Evolutionary conservation across 2,888 invertebrate genomes (phyloP).

Genomic region (Neoitamus cyanurus): DNA sequence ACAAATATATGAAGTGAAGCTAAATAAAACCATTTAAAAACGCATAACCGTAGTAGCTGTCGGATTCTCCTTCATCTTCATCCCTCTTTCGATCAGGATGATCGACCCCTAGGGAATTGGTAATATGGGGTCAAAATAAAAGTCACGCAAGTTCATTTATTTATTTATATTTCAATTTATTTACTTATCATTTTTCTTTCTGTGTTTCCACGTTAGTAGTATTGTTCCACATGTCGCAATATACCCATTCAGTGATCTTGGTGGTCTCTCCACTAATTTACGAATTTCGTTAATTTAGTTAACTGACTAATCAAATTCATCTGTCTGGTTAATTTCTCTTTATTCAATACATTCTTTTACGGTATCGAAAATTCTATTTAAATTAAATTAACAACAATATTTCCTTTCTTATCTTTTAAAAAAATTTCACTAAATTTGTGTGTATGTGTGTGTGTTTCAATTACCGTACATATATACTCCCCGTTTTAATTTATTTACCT

Average conservation of each 20-base stretch:
- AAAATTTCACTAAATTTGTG: conserved; percentile 45
- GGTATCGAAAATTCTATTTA: conserved; percentile 45
- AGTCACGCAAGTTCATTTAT: background rate
- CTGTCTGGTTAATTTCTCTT: conserved; percentile 16
- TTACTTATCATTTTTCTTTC: conserved; percentile 42
- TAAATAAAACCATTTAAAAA: no score
- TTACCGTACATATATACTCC: background rate
- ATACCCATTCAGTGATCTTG: conserved; percentile 22
- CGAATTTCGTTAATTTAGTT: conserved; percentile 27
- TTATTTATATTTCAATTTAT: conserved; percentile 46
- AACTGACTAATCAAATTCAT: conserved; percentile 14
- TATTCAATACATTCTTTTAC: conserved; percentile 36
- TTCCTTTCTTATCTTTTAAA: conserved; percentile 29
- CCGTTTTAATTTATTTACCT: conserved; percentile 2
- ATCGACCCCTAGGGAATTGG: background rate
- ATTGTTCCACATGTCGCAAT: conserved; percentile 10
- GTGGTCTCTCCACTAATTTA: conserved; percentile 24
- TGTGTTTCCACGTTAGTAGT: conserved; percentile 36
- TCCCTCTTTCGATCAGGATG: background rate
- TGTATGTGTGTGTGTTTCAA: conserved; percentile 27
- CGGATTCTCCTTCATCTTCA: no score
- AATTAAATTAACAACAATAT: conserved; percentile 51
- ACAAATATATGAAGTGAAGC: no score
- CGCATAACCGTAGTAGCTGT: no score
- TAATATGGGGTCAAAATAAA: background rate